These are phyloP conservation scores for Phaedon cochleariae DNA, from an alignment of 2,888 invertebrate species.

Conservation along the genomic window DNA sequence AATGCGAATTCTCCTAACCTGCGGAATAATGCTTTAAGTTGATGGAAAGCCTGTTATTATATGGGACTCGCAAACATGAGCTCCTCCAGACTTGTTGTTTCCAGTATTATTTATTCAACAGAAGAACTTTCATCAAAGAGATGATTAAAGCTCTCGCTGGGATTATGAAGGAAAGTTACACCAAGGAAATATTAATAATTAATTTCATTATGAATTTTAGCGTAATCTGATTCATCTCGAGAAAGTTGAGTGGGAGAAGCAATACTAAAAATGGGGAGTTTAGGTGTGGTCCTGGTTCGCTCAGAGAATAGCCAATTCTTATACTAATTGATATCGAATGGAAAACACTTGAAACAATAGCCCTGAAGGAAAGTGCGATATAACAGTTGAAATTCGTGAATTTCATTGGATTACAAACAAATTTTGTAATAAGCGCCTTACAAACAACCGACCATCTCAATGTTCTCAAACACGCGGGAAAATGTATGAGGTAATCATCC, in stretches of 20 bases:
- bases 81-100: neutral
- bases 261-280: too few relatives aligned
- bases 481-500: too few relatives aligned
- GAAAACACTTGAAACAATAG: too few relatives aligned
- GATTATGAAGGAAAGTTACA: neutral
- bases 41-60: neutral
- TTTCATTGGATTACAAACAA: too few relatives aligned
- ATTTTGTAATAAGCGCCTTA: too few relatives aligned
- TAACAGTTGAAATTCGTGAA: too few relatives aligned
- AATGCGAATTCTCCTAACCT: neutral
- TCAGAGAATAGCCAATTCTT: slow-evolving; percentile 1
- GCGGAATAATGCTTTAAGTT: neutral
- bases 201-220: neutral
- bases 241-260: neutral
- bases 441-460: too few relatives aligned
- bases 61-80: neutral
- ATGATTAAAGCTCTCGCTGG: neutral
- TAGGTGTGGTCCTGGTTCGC: too few relatives aligned
- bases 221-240: neutral
- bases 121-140: neutral
- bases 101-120: neutral
- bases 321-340: too few relatives aligned
- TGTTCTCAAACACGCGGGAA: too few relatives aligned
- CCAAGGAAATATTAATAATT: neutral
- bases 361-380: too few relatives aligned